Evolutionary conservation across 2,888 invertebrate genomes (phyloP), one percentile per base, ranked within the genome.

Genomic region (Caenorhabditis sp.): DNA sequence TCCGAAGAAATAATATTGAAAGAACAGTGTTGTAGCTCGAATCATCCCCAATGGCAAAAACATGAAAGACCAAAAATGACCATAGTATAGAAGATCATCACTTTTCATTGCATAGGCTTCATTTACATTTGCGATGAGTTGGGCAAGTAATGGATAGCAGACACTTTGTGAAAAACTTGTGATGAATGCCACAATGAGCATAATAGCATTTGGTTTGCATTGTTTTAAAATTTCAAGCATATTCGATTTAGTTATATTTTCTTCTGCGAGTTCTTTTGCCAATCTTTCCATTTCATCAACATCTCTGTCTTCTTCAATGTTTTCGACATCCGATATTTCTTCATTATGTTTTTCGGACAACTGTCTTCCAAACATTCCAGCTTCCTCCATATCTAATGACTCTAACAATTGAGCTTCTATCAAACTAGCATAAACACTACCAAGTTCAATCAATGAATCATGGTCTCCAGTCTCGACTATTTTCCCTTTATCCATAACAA

Each of bases 381-480:
- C 25, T 0, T 72, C 67, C 14, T 66, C 60, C 8, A 70, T 70
- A 7, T 77, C 80, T 5, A 64, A 38, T 20, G 80, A 70, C 23
- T 73, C 77, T 21, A 84, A 73, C 23, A 80, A 43, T 66, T 84
- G 84, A 12, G 80, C 77, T 49, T 78, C 80, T n/a, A 84, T 82
- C 1, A 92, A 88, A 58, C 90, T 89, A 76, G 92, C 91, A 86
- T 93, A 93, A 1, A 92, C 89, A 52, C 93, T 93, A 60, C 87
- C 59, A 25, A 63, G 62, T n/a, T 90, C 89, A 64, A 93, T 88
- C 0, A 93, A 90, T 81, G 93, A 90, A 0, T 90, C 84, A 87
- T 93, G 93, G 0, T 91, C 92, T 70, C 93, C 93, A 72, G 90
- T 90, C 87, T 93, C 93, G 0, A 91, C 91, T 23, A 93, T 91